These are phyloP conservation scores for Dermochelys coriacea DNA, from an alignment of 2,797 vertebrate genomes.

Conservation along the genomic window DNA sequence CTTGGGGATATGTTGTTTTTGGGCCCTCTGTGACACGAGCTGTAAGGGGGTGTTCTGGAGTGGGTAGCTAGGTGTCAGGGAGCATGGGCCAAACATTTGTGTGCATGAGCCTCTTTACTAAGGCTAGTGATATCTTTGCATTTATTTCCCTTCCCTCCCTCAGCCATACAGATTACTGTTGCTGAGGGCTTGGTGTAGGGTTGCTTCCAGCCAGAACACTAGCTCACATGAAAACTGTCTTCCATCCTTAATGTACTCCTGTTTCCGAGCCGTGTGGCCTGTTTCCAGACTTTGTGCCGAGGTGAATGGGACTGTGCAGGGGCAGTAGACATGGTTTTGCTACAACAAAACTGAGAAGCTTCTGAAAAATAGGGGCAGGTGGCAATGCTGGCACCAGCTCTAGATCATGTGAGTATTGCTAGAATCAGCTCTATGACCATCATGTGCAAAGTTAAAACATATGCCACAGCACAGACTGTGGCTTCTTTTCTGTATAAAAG, in stretches of 20 bases:
- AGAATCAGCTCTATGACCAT: background rate
- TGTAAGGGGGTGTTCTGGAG: background rate
- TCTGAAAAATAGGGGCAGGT: background rate
- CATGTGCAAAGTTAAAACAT: background rate
- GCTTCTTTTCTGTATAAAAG: background rate
- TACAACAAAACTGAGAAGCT: background rate
- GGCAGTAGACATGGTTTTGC: background rate
- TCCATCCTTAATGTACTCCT: background rate
- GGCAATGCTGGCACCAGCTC: background rate
- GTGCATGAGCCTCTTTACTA: background rate
- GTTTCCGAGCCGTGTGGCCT: rapidly evolving
- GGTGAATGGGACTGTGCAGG: background rate
- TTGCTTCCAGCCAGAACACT: background rate
- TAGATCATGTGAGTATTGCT: background rate
- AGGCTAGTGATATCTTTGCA: background rate
- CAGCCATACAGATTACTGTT: background rate
- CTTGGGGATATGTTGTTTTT: background rate
- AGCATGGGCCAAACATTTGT: rapidly evolving
- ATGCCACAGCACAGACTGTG: background rate
- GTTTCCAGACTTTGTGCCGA: background rate
- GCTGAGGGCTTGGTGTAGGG: background rate
- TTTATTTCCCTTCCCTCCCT: background rate
- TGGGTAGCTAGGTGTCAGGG: background rate
- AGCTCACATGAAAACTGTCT: background rate
- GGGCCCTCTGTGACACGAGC: no score